Evolutionary conservation across 2,113 vertebrate genomes (phyloP), one percentile per base, ranked within the genome.

Genomic region (Podarcis cretensis): DNA sequence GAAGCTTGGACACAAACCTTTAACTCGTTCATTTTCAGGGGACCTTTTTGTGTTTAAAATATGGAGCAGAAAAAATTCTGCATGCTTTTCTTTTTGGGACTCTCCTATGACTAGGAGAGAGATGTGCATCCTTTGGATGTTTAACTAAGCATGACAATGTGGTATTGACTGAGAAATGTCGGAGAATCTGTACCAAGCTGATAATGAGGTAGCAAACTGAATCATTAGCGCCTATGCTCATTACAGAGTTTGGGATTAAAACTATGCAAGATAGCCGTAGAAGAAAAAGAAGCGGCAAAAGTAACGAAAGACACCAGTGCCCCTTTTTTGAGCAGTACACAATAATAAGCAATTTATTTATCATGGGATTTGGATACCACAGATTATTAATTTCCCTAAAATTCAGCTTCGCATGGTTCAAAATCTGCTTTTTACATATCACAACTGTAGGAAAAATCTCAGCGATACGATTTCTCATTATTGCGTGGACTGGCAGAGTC

Each of bases 11-110:
- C 40, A 82, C 71, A 87, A 63, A 14, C 3, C 3, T 76, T 21
- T 27, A 7, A 27, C 90, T 91, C 63, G 85, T 89, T 7, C 21
- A 13, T 91, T 89, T 57, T 1, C n/a, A 95, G 85, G 65, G 89
- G 75, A 65, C 1, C 73, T 85, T 93, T 94, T 95, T 96, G 92
- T 95, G 87, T 92, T 94, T 91, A 95, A 85, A 95, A 94, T 96
- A 84, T 92, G 84, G 92, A 95, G 90, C 95, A 94, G 92, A 96
- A 95, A 95, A 80, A 80, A 81, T 73, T 91, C 81, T 74, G 65
- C 85, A 83, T 20, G 73, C 80, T 89, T 89, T 94, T 54, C 85
- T 12, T 82, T 93, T 89, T 71, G 81, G 87, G 85, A 85, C 59
- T 25, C 84, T 87, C 48, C 2, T 77, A 16, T 37, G 81, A 30